Base-by-base conservation (phyloP, 2,888 invertebrate genomes). In the Xestia sexstrigata region DNA sequence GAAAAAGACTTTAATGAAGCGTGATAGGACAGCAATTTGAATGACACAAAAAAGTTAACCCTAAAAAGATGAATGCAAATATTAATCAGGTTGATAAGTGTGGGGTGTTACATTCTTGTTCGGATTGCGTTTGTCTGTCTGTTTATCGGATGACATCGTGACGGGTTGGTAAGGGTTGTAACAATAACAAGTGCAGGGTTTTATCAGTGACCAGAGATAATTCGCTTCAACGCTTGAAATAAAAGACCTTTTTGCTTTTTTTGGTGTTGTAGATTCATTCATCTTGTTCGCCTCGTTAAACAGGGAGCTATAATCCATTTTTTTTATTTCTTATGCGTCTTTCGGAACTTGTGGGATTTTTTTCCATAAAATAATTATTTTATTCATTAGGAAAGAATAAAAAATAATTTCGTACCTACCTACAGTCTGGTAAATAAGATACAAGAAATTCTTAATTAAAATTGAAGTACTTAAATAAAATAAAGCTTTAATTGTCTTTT, bases 61-160 rank as follows among this genome's bases (percentile, higher is more conserved):
- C 91, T 91, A 89, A 91, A 90, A 84, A 87, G 90, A 90, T 90
- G 91, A 87, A 91, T 91, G 90, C 90, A 91, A 92, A 92, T 93
- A 90, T 91, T 92, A 93, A 93, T 93, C 93, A 92, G 90, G 73
- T 83, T 82, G 92, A 92, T 92, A 93, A 93, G 92, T 92, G 88
- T 87, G 83, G 85, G 88, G 86, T 88, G 89, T 88, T 86, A 86
- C 83, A 87, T 89, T 88, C 83, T 85, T 89, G 90, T 88, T 89
- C 86, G 81, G 79, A 74, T 85, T 85, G 73, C 82, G 90, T 92
- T 88, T 89, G 91, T 90, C 89, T 88, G 87, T 90, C 89, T 88
- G 87, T 90, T 92, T 91, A 92, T 92, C 92, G 87, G 92, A 91
- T 91, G 90, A 91, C 91, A 89, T 88, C 79, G 87, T 80, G 89